phyloP scores from a whole-genome alignment of 2,888 invertebrate genomes.

The Agonopterix heracliana region DNA sequence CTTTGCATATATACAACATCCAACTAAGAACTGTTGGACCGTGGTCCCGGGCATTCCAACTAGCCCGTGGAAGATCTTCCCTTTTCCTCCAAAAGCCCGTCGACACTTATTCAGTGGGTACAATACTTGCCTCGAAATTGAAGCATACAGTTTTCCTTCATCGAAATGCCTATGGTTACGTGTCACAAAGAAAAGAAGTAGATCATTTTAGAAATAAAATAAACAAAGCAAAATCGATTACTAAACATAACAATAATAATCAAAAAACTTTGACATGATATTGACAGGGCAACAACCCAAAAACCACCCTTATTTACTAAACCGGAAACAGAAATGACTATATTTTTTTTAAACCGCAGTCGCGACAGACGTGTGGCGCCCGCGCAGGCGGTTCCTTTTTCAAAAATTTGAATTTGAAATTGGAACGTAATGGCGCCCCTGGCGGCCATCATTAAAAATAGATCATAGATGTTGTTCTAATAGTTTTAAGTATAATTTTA shows the following conservation, averaged over 20 bases:
- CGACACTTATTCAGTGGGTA: not conserved
- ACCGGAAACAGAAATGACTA: conserved; percentile 39
- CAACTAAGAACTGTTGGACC: no score
- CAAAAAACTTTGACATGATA: conserved; percentile 15
- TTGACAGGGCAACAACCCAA: not conserved
- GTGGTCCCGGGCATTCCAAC: no score
- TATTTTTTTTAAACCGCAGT: conserved; percentile 46
- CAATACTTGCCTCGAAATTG: no score
- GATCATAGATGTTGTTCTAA: conserved; percentile 45
- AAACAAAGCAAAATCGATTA: no score
- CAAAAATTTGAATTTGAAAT: conserved; percentile 58
- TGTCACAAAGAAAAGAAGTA: no score
- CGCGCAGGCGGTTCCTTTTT: conserved; percentile 21
- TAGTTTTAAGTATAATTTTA: conserved; percentile 41
- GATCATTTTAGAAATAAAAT: no score
- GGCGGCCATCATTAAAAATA: conserved; percentile 65
- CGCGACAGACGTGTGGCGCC: conserved; percentile 50
- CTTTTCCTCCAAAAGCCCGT: no score
- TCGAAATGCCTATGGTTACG: no score
- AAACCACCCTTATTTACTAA: conserved; percentile 29
- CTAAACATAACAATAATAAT: conserved; percentile 29
- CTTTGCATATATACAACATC: no score
- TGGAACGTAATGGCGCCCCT: conserved; percentile 50
- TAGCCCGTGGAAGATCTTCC: no score
- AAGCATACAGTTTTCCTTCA: no score